phyloP scores from a whole-genome alignment of 2,888 invertebrate species.

The Eupithecia vulgata region DNA sequence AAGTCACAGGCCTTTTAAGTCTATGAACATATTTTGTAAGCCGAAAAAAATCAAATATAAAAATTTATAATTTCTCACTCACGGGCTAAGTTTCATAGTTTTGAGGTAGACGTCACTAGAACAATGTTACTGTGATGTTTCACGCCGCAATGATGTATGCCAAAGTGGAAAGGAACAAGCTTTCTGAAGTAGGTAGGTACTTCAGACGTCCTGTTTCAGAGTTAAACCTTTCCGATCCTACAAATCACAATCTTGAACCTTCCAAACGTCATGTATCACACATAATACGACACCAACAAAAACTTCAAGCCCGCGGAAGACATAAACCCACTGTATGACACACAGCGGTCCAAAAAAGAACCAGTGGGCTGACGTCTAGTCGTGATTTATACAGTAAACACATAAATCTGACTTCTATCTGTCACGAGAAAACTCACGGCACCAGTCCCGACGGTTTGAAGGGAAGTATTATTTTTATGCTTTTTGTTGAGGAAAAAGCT shows the following conservation, averaged over 20 bases:
- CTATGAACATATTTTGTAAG: neutral
- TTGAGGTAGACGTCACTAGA: neutral
- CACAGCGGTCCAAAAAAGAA: constrained; percentile 75
- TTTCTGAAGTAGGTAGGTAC: neutral
- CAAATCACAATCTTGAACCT: constrained; percentile 13
- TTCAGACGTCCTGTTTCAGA: neutral
- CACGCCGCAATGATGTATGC: neutral
- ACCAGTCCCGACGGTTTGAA: constrained; percentile 41
- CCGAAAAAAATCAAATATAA: neutral
- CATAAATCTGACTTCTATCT: constrained; percentile 84
- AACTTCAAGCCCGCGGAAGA: constrained; percentile 61
- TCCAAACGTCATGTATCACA: constrained; percentile 29
- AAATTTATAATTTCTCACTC: neutral
- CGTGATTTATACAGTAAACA: constrained; percentile 84
- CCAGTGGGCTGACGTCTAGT: constrained; percentile 62
- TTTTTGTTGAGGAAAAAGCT: constrained; percentile 4
- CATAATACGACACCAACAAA: constrained; percentile 32
- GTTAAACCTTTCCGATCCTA: constrained; percentile 5
- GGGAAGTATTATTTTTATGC: constrained; percentile 19
- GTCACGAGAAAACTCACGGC: constrained; percentile 56
- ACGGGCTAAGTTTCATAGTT: neutral
- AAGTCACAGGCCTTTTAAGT: neutral
- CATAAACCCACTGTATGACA: constrained; percentile 71
- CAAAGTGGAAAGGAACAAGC: neutral
- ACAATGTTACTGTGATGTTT: neutral